Evolutionary conservation across 2,888 invertebrate genomes (phyloP).

Genomic region (Mythimna albipuncta): DNA sequence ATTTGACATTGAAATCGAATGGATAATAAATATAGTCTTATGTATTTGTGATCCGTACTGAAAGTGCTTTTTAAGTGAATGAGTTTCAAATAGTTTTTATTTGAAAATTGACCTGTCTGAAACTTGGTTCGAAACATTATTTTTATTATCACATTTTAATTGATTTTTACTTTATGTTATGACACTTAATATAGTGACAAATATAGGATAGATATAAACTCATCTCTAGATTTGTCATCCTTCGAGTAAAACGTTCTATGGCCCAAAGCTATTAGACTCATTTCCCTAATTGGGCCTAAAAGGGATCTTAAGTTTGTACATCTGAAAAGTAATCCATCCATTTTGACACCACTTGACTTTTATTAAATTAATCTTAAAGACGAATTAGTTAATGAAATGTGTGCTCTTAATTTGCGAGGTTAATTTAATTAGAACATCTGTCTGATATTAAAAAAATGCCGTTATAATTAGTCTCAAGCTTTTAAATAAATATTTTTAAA

Average conservation of each 20-base stretch:
- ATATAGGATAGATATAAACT: not conserved
- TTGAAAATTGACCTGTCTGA: too few relatives aligned
- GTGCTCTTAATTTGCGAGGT: constrained; percentile 43
- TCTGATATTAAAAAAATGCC: not conserved
- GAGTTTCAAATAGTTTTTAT: too few relatives aligned
- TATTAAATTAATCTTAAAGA: constrained; percentile 26
- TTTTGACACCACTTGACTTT: constrained; percentile 19
- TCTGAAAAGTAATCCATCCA: not conserved
- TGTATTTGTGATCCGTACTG: not conserved
- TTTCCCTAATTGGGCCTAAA: not conserved
- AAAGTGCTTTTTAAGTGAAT: too few relatives aligned
- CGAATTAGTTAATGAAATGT: constrained; percentile 27
- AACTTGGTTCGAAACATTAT: too few relatives aligned
- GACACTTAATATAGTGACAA: too few relatives aligned
- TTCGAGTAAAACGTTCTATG: not conserved
- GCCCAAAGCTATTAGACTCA: not conserved
- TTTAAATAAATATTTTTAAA: not conserved
- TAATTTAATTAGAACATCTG: constrained; percentile 44
- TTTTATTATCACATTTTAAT: too few relatives aligned
- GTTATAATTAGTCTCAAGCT: not conserved
- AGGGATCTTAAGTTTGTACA: not conserved
- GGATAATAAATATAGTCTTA: not conserved
- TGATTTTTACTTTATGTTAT: too few relatives aligned
- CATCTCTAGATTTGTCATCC: too few relatives aligned
- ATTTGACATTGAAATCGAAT: too few relatives aligned